These are phyloP conservation scores for Lamellibrachia satsuma DNA, from an alignment of 2,888 invertebrate species.

Conservation along the genomic window DNA sequence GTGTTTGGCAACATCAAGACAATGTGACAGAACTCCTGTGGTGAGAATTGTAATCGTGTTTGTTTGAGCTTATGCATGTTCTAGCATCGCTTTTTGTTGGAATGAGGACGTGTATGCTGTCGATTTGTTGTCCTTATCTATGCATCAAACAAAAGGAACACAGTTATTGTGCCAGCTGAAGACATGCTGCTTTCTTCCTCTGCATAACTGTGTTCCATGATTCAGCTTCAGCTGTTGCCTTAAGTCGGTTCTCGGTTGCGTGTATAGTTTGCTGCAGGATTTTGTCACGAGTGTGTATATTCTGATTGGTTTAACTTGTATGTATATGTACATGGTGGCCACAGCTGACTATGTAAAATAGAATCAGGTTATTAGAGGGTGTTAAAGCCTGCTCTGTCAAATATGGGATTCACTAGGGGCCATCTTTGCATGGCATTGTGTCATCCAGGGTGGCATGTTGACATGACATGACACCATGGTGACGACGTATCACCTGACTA, in stretches of 20 bases:
- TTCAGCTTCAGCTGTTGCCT: slow-evolving; percentile 4
- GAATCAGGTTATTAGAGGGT: background rate
- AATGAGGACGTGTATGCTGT: background rate
- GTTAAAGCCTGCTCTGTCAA: background rate
- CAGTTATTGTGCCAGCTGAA: background rate
- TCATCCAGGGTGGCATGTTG: background rate
- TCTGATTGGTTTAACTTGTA: background rate
- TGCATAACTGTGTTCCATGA: background rate
- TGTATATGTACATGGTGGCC: background rate
- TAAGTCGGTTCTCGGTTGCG: background rate
- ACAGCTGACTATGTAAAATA: background rate
- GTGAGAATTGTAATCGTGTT: background rate
- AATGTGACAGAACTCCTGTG: background rate
- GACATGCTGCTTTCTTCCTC: background rate
- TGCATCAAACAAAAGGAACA: background rate
- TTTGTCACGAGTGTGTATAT: background rate
- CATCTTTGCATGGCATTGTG: background rate
- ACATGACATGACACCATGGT: background rate
- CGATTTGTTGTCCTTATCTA: background rate
- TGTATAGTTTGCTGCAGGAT: slow-evolving; percentile 17
- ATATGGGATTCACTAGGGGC: background rate
- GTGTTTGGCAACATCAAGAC: background rate
- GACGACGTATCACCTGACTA: background rate
- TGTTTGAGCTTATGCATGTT: background rate
- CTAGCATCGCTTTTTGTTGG: slow-evolving; percentile 12